Conservation (phyloP, 2,113 vertebrate genomes). For the Paradisaea rubra region DNA sequence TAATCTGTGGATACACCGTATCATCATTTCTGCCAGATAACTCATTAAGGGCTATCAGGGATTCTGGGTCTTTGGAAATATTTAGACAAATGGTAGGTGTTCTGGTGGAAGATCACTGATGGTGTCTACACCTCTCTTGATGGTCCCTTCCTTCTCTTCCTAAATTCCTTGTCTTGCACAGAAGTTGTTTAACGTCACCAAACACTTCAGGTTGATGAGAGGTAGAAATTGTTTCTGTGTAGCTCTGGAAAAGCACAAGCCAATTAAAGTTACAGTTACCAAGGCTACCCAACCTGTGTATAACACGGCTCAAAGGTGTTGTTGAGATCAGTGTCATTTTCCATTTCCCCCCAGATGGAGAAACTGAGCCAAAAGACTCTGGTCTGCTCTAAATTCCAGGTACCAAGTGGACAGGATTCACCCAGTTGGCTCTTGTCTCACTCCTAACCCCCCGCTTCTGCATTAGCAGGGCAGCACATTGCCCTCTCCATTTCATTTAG, state of each 20-base stretch:
- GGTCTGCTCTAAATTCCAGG: background rate
- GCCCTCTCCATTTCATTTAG: background rate
- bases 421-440: background rate
- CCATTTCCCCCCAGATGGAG: background rate
- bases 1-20: background rate
- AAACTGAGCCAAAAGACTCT: background rate
- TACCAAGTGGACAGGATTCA: background rate
- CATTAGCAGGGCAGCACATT: background rate
- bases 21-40: background rate
- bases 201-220: background rate
- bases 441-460: background rate
- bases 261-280: background rate
- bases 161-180: background rate
- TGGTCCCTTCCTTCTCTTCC: background rate
- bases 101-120: background rate
- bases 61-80: background rate
- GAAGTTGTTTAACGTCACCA: background rate
- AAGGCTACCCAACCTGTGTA: background rate
- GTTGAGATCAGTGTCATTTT: background rate
- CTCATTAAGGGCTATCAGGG: background rate
- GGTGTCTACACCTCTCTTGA: background rate
- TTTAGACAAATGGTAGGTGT: background rate
- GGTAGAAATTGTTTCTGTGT: background rate
- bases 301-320: background rate
- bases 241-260: background rate